Evolutionary conservation across 2,888 invertebrate genomes (phyloP), one percentile per base, ranked within the genome.

Genomic region (Cephus runcator): DNA sequence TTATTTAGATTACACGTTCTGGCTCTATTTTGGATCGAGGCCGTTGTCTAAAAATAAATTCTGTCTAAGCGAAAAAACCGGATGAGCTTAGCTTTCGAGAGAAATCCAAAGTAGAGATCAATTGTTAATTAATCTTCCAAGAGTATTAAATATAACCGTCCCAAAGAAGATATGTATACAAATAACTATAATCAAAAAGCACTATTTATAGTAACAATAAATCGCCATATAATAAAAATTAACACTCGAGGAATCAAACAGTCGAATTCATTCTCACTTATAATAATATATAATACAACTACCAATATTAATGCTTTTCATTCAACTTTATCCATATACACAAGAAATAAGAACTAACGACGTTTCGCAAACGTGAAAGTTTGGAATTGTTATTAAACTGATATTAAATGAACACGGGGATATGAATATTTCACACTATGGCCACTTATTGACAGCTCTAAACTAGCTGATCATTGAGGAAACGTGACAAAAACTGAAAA

Each of bases 1-100:
- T 56, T 56, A 56, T 23, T 56, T 56, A 56, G 23, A 56, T 56
- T 56, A 56, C 56, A 56, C 56, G 56, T 56, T 23, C 56, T 56
- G 56, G 23, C 56, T 23, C 56, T 56, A 56, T 56, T 56, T 56
- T 56, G 56, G 56, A 56, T 56, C 56, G 56, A 56, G 56, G 56
- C 56, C 56, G 56, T 23, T 56, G 2, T 23, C 56, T 56, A 56
- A 56, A 56, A 56, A 56, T 56, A 56, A 56, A 23, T 56, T 56
- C 56, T 56, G 56, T 23, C 56, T 56, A 56, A 56, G 56, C 9
- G 56, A 23, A 56, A 56, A 56, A 56, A 56, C 31, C 68, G 34
- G 30, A 69, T 69, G 75, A 77, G 11, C 40, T 69, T 76, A 71
- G 23, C 15, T 36, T 69, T 40, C 34, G n/a, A 31, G n/a, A 75